These are phyloP conservation scores for Typhlichthys subterraneus DNA, from an alignment of 2,797 vertebrate genomes.

Conservation along the genomic window DNA sequence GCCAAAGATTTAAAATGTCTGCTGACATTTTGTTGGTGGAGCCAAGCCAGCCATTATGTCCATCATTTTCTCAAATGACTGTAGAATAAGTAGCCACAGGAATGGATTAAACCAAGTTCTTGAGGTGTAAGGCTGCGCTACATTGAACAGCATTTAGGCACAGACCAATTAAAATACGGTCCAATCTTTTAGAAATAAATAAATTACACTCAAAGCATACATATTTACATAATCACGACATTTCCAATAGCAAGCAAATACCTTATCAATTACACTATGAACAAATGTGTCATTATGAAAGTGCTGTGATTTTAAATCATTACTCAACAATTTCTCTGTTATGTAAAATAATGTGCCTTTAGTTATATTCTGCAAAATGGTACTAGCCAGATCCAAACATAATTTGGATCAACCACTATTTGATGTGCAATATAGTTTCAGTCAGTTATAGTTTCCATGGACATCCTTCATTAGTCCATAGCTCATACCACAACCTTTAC, in stretches of 20 bases:
- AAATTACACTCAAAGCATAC: constrained; percentile 33
- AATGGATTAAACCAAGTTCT: too few relatives aligned
- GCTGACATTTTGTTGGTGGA: too few relatives aligned
- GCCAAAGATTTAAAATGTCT: too few relatives aligned
- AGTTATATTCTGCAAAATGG: constrained; percentile 4
- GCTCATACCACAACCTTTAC: constrained; percentile 66
- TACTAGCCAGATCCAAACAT: background rate
- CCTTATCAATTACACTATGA: background rate
- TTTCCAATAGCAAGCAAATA: constrained; percentile 18
- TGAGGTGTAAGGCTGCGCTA: too few relatives aligned
- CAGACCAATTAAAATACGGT: constrained; percentile 8
- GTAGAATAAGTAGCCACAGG: too few relatives aligned
- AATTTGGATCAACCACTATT: constrained; percentile 3
- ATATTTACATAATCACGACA: constrained; percentile 48
- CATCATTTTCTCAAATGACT: too few relatives aligned
- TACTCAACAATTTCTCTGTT: constrained; percentile 9
- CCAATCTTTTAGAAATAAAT: constrained; percentile 38
- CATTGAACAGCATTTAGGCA: too few relatives aligned
- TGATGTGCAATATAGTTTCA: background rate
- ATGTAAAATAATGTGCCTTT: constrained; percentile 10
- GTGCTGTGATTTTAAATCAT: background rate
- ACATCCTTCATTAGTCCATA: constrained; percentile 1
- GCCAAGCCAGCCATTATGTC: too few relatives aligned
- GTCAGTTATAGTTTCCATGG: constrained; percentile 7
- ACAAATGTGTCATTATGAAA: background rate